Percentiles rank a stretch among this genome's conserved stretches.
phyloP scores from a whole-genome alignment of 2,113 vertebrate genomes.

The Chionis minor region DNA sequence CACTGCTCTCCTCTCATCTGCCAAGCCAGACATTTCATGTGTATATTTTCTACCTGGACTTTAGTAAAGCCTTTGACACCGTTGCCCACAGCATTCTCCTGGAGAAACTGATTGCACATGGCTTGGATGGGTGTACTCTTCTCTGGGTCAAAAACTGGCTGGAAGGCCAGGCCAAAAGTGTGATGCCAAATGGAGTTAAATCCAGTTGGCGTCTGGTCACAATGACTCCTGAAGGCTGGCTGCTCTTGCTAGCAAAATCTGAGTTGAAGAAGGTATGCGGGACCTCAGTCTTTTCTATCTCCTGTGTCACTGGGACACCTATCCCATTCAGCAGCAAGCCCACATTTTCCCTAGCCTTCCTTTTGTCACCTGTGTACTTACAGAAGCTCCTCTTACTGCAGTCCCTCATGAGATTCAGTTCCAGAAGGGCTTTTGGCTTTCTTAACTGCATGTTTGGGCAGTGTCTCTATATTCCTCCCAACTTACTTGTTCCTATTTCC shows the following conservation, averaged over 20 bases:
- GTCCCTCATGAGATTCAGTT: neutral
- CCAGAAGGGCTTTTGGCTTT: neutral
- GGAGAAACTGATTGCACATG: no score
- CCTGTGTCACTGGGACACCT: neutral
- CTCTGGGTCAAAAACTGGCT: no score
- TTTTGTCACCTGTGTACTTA: neutral
- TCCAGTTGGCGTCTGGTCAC: no score
- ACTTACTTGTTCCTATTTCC: neutral
- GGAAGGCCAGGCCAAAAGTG: no score
- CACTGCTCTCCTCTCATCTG: neutral
- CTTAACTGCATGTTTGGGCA: neutral
- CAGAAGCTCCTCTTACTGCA: neutral
- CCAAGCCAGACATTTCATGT: neutral
- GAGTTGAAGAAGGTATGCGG: neutral
- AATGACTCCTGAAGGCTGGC: neutral
- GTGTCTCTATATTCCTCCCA: neutral
- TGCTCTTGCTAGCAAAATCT: neutral
- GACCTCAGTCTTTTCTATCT: neutral
- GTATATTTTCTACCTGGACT: no score
- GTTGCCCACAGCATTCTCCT: no score
- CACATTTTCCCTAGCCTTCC: neutral
- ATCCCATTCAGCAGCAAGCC: neutral
- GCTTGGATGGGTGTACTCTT: no score
- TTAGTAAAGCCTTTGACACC: no score
- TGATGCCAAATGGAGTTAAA: no score